A percentile compares a stretch with the other conserved stretches of the same genome.
These are phyloP conservation scores for Cercocebus atys DNA, from an alignment of 2,113 vertebrate species.

Conservation along the genomic window DNA sequence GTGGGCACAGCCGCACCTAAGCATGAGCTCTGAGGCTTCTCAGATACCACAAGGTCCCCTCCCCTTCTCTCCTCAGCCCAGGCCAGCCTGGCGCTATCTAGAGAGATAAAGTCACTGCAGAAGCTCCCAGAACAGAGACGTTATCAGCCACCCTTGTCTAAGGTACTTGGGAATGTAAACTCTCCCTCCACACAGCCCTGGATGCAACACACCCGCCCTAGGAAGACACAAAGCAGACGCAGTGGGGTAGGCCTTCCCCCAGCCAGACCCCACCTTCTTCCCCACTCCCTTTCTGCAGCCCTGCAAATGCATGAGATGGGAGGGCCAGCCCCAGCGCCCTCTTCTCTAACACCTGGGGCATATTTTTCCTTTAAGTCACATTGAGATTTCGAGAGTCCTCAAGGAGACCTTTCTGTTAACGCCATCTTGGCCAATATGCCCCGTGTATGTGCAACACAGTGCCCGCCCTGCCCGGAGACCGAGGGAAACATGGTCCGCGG, in stretches of 20 bases:
- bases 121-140: conserved; percentile 44
- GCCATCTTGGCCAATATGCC: neutral
- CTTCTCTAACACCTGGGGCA: neutral
- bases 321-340: neutral
- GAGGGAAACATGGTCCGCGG: neutral
- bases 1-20: neutral
- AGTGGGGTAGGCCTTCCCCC: neutral
- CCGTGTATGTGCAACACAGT: neutral
- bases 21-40: neutral
- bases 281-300: neutral
- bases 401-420: neutral
- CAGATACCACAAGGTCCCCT: neutral
- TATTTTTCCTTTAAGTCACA: neutral
- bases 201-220: neutral
- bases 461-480: neutral
- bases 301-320: neutral
- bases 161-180: conserved; percentile 59
- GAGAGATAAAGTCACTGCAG: conserved; percentile 49
- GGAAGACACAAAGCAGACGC: conserved; percentile 54
- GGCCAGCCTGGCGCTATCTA: neutral
- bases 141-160: conserved; percentile 41
- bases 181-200: neutral
- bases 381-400: neutral
- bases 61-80: neutral
- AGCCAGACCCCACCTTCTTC: neutral